phyloP scores from a whole-genome alignment of 2,113 vertebrate genomes.

The Ictalurus furcatus region DNA sequence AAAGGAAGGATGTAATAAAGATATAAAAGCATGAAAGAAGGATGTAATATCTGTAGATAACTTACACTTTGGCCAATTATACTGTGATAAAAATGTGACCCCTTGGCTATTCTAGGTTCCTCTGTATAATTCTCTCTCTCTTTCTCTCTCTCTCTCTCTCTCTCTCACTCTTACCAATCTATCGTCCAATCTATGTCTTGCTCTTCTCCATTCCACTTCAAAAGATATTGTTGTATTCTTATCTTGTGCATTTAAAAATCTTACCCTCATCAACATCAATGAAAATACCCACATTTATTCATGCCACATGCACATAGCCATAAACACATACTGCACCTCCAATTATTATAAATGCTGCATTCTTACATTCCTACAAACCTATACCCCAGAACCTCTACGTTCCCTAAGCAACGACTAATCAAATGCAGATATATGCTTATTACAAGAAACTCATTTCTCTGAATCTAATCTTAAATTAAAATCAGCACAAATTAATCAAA shows the following conservation, averaged over 20 bases:
- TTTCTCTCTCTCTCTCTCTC: background rate
- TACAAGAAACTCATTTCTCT: slow-evolving; percentile 22
- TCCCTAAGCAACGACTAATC: slow-evolving; percentile 26
- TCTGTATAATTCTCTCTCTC: background rate
- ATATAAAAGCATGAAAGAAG: slow-evolving; percentile 34
- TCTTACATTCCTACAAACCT: background rate
- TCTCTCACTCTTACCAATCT: background rate
- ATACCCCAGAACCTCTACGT: background rate
- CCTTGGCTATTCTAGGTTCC: slow-evolving; percentile 23
- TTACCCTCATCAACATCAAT: background rate
- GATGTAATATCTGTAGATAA: slow-evolving; percentile 26
- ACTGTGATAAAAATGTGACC: slow-evolving; percentile 25
- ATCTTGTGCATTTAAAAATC: background rate
- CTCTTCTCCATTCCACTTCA: background rate
- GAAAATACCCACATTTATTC: background rate
- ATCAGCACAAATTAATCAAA: slow-evolving; percentile 19
- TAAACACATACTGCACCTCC: background rate
- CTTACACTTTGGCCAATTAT: slow-evolving; percentile 23
- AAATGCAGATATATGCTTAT: slow-evolving; percentile 30
- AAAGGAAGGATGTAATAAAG: slow-evolving; percentile 19
- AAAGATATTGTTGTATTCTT: background rate
- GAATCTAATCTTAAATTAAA: slow-evolving; percentile 34
- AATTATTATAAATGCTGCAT: slow-evolving; percentile 10
- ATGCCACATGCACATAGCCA: background rate
- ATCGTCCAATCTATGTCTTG: background rate